phyloP scores from a whole-genome alignment of 2,888 invertebrate genomes.

The Trissolcus japonicus region DNA sequence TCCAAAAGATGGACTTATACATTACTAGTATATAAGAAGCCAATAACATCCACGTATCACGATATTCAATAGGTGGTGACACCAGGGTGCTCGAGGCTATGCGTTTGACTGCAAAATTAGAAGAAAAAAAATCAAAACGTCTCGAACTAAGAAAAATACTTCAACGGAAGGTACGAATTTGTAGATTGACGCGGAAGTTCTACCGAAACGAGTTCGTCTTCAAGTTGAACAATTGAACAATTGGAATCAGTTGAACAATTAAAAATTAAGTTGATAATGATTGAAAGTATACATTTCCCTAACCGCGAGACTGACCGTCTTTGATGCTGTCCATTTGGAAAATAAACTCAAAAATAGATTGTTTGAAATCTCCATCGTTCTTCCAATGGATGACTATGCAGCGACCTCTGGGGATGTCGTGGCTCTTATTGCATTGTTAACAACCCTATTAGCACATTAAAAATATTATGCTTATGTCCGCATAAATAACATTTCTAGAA shows the following conservation, averaged over 20 bases:
- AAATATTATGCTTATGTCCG: too few species aligned
- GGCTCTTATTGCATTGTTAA: not conserved
- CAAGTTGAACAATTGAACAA: too few species aligned
- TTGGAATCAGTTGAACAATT: too few species aligned
- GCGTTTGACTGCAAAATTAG: not conserved
- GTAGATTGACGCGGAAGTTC: not conserved
- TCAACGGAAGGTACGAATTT: not conserved
- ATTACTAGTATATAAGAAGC: not conserved
- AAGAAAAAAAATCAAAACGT: not conserved
- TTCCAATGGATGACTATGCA: slow-evolving; percentile 59
- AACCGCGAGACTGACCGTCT: too few species aligned
- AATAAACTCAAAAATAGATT: slow-evolving; percentile 10
- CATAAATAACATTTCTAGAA: too few species aligned
- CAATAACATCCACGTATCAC: not conserved
- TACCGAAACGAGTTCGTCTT: not conserved
- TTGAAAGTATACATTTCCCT: too few species aligned
- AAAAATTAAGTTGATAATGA: too few species aligned
- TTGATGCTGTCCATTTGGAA: slow-evolving; percentile 8
- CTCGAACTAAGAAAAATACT: not conserved
- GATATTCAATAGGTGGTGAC: slow-evolving; percentile 1
- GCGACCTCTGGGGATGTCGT: slow-evolving; percentile 58
- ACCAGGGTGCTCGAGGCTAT: not conserved
- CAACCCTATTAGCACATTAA: not conserved
- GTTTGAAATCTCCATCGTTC: slow-evolving; percentile 30
- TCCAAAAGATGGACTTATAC: slow-evolving; percentile 48